These are phyloP conservation scores for Chelonus insularis DNA, from an alignment of 1,140 invertebrate species.

Conservation along the genomic window DNA sequence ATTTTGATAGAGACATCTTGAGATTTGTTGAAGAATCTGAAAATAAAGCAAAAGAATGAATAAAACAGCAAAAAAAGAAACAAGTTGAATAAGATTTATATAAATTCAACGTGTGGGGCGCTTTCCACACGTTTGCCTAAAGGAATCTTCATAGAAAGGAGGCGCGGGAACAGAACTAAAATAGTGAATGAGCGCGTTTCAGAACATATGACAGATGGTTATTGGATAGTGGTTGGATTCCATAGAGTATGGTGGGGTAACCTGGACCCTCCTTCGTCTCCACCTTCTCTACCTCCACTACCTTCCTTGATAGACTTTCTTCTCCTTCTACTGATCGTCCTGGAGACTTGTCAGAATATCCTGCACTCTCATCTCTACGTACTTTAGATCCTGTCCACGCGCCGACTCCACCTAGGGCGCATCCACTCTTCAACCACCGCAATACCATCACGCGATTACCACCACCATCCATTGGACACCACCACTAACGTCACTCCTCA, in stretches of 20 bases:
- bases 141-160: background rate
- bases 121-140: constrained; percentile 7
- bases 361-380: background rate
- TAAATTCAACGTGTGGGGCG: constrained; percentile 24
- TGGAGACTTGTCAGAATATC: background rate
- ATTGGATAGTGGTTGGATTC: constrained; percentile 38
- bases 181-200: constrained; percentile 33
- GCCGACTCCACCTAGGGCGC: constrained; percentile 46
- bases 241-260: constrained; percentile 33
- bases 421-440: constrained; percentile 33
- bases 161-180: constrained; percentile 27
- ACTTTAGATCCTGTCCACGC: constrained; percentile 36
- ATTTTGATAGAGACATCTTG: constrained; percentile 7
- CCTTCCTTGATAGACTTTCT: constrained; percentile 33
- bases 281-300: constrained; percentile 31
- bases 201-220: constrained; percentile 38
- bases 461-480: constrained; percentile 11
- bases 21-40: background rate
- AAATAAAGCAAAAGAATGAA: background rate
- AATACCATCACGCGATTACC: constrained; percentile 17
- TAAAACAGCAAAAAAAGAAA: background rate
- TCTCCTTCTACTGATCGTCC: constrained; percentile 14
- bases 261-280: constrained; percentile 39
- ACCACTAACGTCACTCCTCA: constrained; percentile 21
- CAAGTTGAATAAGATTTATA: constrained; percentile 12